Base-by-base conservation (phyloP, 2,888 invertebrate species). In the Polyommatus iphigenia region DNA sequence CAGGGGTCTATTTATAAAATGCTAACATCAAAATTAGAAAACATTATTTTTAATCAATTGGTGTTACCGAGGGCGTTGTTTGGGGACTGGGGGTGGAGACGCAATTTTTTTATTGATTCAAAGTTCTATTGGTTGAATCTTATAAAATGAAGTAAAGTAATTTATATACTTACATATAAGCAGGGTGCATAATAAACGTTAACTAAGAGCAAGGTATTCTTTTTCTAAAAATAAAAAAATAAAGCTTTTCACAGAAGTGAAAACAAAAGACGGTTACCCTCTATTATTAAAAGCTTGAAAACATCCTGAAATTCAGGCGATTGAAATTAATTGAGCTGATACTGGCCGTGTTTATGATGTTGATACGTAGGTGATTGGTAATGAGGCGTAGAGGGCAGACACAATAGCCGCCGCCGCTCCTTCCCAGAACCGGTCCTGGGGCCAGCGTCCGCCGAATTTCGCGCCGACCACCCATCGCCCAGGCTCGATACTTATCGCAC, bases 401-500 rank as follows among this genome's bases (percentile, higher is more conserved):
- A 91, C 93, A 93, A 93, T 92, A 91, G 91, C 90, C 84, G 81
- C 79, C 80, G 82, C 85, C 87, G 89, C 86, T 89, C 90, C 90
- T 93, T 93, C 93, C 86, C 83, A 85, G 93, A 93, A 93, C 93
- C 93, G 93, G 93, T 93, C 89, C 83, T 80, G 85, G 85, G 88
- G 87, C 86, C 89, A 88, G 87, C 88, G 91, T 89, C 90, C 87
- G 92, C 93, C 93, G 92, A 93, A 93, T 90, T 93, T 94, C 82
- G 92, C 92, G 90, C 85, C 92, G 93, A 92, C 93, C 93, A 93
- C 92, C 93, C 93, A 92, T 87, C 87, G 88, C 85, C 85, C 57
- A 36, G 29, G 15, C 59, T 36, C 86, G 91, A 93, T 92, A 91
- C 89, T 91, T 91, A 92, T 92, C 92, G 88, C 90, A 87, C 88